These are phyloP conservation scores for Antheraea yamamai DNA, from an alignment of 2,888 invertebrate species.

Conservation along the genomic window DNA sequence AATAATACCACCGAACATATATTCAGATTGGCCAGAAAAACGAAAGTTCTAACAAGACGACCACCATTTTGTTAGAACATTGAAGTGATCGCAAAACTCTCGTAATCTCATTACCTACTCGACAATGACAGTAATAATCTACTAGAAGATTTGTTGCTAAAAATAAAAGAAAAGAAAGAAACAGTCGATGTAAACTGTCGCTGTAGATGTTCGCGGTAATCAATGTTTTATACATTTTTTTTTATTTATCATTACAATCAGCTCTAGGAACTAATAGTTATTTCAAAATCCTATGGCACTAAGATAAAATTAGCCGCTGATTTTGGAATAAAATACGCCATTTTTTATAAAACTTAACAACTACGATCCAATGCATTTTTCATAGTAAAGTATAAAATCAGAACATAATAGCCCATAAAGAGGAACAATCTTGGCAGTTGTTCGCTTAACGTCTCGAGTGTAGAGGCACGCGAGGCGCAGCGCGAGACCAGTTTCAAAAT, in stretches of 20 bases:
- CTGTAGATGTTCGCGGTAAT: too few relatives aligned
- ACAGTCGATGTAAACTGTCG: too few relatives aligned
- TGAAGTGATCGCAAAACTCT: too few relatives aligned
- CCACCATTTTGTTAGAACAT: too few relatives aligned
- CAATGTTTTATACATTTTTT: too few relatives aligned
- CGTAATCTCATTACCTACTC: too few relatives aligned
- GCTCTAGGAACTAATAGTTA: not conserved
- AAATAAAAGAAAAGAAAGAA: too few relatives aligned
- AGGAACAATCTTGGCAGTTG: not conserved
- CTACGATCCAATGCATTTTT: not conserved
- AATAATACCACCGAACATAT: too few relatives aligned
- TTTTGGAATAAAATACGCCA: not conserved
- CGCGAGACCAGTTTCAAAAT: not conserved
- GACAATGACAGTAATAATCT: too few relatives aligned
- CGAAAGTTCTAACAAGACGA: too few relatives aligned
- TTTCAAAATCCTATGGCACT: not conserved
- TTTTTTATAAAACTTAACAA: not conserved
- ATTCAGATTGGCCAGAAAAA: too few relatives aligned
- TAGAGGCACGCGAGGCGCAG: not conserved
- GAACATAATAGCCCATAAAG: slow-evolving; percentile 7
- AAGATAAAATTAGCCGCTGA: not conserved
- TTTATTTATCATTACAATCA: not conserved
- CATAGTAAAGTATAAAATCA: not conserved
- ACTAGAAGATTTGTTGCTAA: too few relatives aligned
- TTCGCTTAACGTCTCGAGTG: not conserved